phyloP scores from a whole-genome alignment of 2,797 vertebrate genomes.

The Orestias chungarensis region DNA sequence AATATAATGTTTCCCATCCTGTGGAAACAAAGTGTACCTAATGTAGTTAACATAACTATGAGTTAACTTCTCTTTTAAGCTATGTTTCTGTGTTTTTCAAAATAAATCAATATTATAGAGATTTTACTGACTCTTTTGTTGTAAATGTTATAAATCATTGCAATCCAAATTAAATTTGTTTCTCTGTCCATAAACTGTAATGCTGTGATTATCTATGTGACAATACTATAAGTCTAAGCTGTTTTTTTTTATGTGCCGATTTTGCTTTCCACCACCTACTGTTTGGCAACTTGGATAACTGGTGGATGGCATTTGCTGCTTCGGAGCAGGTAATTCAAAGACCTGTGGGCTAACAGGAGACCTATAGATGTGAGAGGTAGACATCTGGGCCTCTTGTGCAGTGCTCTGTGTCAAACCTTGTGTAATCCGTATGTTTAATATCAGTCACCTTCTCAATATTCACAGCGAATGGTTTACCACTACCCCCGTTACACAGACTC shows the following conservation, averaged over 20 bases:
- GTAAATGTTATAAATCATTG: background rate
- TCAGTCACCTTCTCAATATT: no score
- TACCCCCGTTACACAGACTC: slow-evolving; percentile 24
- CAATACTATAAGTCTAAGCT: slow-evolving; percentile 24
- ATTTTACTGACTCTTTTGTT: background rate
- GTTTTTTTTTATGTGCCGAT: slow-evolving; percentile 39
- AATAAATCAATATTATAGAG: background rate
- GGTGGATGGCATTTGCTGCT: slow-evolving; percentile 58
- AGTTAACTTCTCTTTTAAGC: background rate
- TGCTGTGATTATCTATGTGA: background rate
- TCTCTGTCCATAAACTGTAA: background rate
- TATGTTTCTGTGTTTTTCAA: background rate
- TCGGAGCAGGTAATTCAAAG: slow-evolving; percentile 36
- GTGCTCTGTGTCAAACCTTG: slow-evolving; percentile 20
- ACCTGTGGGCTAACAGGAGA: slow-evolving; percentile 52
- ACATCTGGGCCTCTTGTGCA: slow-evolving; percentile 33
- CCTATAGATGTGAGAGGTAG: slow-evolving; percentile 61
- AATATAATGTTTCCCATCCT: no score
- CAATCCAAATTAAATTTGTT: background rate
- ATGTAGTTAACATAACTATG: background rate
- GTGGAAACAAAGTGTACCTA: no score
- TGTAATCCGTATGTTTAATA: slow-evolving; percentile 36
- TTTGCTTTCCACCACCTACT: slow-evolving; percentile 56
- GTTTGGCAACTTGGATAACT: slow-evolving; percentile 62
- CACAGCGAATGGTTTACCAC: no score